phyloP scores from a whole-genome alignment of 2,113 vertebrate genomes.

The Corythornis vintsioides region DNA sequence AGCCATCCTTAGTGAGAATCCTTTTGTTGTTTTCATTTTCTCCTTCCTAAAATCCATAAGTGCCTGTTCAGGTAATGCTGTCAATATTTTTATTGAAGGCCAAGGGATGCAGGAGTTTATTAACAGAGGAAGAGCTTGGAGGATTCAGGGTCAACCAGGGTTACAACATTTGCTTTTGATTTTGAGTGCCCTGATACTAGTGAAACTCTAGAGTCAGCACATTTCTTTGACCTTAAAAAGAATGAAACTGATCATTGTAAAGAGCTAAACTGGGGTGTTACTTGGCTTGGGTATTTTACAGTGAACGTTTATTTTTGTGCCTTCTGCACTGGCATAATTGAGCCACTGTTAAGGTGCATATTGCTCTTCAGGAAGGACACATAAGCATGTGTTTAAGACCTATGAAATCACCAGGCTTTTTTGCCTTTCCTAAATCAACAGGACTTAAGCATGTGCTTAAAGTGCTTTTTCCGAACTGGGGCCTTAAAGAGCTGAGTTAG shows the following conservation, averaged over 20 bases:
- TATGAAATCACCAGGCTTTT: constrained; percentile 62
- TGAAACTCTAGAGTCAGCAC: neutral
- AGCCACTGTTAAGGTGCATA: constrained; percentile 38
- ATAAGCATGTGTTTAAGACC: constrained; percentile 70
- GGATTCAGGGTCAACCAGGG: accelerated
- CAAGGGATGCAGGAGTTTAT: neutral
- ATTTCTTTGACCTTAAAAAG: neutral
- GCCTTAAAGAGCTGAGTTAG: constrained; percentile 54
- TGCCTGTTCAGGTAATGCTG: neutral
- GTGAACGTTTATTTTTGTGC: neutral
- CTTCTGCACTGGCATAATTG: constrained; percentile 21
- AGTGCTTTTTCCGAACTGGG: constrained; percentile 57
- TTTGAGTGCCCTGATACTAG: neutral
- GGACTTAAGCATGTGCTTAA: constrained; percentile 60
- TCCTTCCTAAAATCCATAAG: neutral
- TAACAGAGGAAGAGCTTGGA: neutral
- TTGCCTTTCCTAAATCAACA: constrained; percentile 67
- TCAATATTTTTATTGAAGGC: neutral
- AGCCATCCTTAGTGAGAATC: neutral
- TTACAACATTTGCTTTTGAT: neutral
- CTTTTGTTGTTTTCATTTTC: neutral
- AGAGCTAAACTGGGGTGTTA: neutral
- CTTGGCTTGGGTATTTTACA: neutral
- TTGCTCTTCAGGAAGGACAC: constrained; percentile 65
- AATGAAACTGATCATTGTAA: neutral